phyloP scores from a whole-genome alignment of 2,113 vertebrate genomes.

The Rynchops niger region DNA sequence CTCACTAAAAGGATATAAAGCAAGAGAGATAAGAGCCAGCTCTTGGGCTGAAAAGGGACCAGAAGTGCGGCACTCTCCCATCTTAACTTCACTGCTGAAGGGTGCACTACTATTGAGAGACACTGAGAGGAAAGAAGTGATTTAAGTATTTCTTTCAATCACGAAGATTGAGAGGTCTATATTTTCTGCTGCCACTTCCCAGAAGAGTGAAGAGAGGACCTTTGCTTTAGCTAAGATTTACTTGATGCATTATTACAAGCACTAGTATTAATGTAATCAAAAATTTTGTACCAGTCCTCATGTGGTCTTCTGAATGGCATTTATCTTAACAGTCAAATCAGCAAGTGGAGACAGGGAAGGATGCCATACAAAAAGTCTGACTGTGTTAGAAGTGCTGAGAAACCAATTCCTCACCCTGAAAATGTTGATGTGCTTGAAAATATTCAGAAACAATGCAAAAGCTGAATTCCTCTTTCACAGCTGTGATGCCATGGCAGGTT shows the following conservation, averaged over 20 bases:
- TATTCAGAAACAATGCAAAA: background rate
- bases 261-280: background rate
- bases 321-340: background rate
- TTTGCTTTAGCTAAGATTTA: background rate
- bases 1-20: background rate
- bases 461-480: background rate
- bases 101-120: background rate
- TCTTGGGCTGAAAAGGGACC: background rate
- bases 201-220: accelerated
- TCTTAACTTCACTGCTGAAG: background rate
- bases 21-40: background rate
- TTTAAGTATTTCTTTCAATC: background rate
- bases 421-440: background rate
- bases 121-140: background rate
- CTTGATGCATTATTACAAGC: background rate
- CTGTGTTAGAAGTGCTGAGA: background rate
- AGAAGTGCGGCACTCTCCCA: background rate
- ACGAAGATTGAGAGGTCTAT: background rate
- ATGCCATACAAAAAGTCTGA: background rate
- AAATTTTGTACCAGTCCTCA: background rate
- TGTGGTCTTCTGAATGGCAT: background rate
- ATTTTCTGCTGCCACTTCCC: background rate
- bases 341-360: background rate
- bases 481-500: background rate
- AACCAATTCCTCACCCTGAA: background rate